Evolutionary conservation across 2,888 invertebrate species (phyloP), one percentile per base, ranked within the genome.

Genomic region (Stenodema calcarata): DNA sequence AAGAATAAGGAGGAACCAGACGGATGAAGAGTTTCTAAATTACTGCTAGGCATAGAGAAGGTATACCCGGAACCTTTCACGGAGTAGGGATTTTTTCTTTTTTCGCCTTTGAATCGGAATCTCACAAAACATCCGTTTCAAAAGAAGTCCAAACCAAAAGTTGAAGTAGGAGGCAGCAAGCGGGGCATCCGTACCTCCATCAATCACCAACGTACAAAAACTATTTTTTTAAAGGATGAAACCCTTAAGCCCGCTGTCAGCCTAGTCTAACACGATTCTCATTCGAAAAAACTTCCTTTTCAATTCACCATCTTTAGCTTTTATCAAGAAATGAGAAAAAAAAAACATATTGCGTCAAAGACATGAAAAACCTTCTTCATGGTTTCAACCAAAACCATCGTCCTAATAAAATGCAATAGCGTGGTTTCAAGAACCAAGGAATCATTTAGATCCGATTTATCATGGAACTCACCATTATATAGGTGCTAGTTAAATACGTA

Each of bases 191-290:
- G 70, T 54, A 62, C 23, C 82, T 62, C 82, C 82, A 82, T 82
- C 82, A 82, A 82, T 82, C 82, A 82, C 62, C 62, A 23, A 62
- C 54, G 41, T 35, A 82, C 82, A 82, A 82, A 82, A 82, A 62
- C 82, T 42, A 35, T 62, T 82, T 62, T 35, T 62, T 62, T 62
- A 62, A 62, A 62, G 62, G 62, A 62, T 30, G 82, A 82, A 82
- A 82, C 30, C 82, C 82, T 82, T 69, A 82, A 82, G 82, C 82
- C 62, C 54, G 54, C 82, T 82, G 62, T 82, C 82, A 82, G 54
- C 30, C 62, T 27, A 30, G 62, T 30, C 28, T 62, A 30, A 62
- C 82, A 82, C 82, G 82, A 62, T 62, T 82, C 82, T 30, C 69
- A 62, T 69, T 70, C 62, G 35, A 35, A 62, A 82, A 82, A 41